Evolutionary conservation across 2,113 vertebrate genomes (phyloP).

Genomic region (Zosterops lateralis): DNA sequence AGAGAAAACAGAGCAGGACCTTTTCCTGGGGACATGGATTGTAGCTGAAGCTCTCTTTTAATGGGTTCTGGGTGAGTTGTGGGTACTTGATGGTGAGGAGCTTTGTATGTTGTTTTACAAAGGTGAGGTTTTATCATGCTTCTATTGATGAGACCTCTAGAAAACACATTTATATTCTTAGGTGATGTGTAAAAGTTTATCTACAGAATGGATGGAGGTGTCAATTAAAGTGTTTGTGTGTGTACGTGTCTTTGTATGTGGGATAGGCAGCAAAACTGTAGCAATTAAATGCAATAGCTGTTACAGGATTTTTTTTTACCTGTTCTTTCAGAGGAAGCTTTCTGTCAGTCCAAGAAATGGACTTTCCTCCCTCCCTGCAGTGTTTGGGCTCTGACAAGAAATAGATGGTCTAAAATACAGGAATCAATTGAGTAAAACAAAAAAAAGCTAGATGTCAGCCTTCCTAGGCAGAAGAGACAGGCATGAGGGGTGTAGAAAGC

Average conservation of each 20-base stretch:
- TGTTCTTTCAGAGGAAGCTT: neutral
- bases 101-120: neutral
- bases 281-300: neutral
- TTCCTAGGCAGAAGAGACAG: neutral
- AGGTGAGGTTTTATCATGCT: neutral
- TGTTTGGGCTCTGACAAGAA: neutral
- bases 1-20: neutral
- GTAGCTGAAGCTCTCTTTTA: neutral
- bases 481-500: neutral
- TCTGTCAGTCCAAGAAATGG: neutral
- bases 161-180: neutral
- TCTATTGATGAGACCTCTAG: neutral
- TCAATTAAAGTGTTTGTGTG: neutral
- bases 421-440: neutral
- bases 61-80: neutral
- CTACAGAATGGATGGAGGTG: neutral
- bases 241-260: neutral
- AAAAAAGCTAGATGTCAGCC: neutral
- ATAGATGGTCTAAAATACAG: neutral
- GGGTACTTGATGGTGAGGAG: neutral
- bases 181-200: neutral
- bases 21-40: neutral
- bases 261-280: neutral
- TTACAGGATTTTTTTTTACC: neutral
- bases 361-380: neutral